These are phyloP conservation scores for Eleginops maclovinus DNA, from an alignment of 2,113 vertebrate genomes.

Conservation along the genomic window DNA sequence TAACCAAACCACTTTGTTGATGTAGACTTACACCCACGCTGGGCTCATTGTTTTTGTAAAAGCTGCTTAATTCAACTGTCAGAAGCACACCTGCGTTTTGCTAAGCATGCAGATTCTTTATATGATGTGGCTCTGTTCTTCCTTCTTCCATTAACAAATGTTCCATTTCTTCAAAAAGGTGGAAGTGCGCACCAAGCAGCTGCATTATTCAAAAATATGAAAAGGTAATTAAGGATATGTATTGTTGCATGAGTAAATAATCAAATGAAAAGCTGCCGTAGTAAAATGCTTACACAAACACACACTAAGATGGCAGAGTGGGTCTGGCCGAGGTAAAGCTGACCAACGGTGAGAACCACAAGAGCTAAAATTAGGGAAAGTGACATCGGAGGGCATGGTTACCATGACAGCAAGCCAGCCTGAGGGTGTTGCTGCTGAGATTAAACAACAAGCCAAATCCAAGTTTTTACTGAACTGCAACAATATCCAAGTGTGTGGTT, in stretches of 20 bases:
- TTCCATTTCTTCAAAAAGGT: constrained; percentile 24
- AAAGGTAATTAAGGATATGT: constrained; percentile 35
- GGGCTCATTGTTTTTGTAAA: constrained; percentile 6
- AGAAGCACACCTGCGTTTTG: constrained; percentile 27
- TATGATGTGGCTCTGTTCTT: not conserved
- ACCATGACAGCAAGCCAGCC: constrained; percentile 74
- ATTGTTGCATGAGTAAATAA: constrained; percentile 57
- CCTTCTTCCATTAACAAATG: constrained; percentile 26
- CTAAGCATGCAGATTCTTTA: constrained; percentile 21
- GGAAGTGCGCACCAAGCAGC: not conserved
- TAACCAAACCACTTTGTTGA: constrained; percentile 32
- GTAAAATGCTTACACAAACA: not conserved
- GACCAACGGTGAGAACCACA: constrained; percentile 56
- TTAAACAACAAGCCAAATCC: constrained; percentile 44
- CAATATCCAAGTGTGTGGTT: constrained; percentile 26
- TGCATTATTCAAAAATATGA: constrained; percentile 53
- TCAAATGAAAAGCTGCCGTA: constrained; percentile 27
- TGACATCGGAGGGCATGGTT: constrained; percentile 72
- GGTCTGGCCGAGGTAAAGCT: constrained; percentile 36
- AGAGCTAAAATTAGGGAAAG: constrained; percentile 75
- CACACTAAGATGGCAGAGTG: not conserved
- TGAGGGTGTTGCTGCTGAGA: constrained; percentile 47
- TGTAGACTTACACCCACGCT: constrained; percentile 25
- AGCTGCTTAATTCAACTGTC: constrained; percentile 21
- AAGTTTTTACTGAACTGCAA: constrained; percentile 47